Conservation (phyloP, 1,140 invertebrate genomes). For the Amyelois transitella region DNA sequence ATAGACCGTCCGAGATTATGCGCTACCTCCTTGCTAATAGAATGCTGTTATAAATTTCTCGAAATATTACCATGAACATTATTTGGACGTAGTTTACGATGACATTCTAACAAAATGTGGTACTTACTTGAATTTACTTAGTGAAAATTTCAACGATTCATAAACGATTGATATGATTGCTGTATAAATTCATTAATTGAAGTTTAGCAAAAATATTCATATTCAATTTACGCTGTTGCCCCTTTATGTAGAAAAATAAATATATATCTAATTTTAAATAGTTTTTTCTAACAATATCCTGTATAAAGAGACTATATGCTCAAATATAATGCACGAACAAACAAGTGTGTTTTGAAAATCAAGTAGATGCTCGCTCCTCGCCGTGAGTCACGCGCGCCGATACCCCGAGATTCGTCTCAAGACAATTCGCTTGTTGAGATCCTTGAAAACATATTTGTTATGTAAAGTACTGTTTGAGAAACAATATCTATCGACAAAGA, state of each 20-base stretch:
- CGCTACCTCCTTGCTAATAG: not conserved
- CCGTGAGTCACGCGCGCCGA: not conserved
- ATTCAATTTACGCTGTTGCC: too few relatives aligned
- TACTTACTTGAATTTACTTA: too few relatives aligned
- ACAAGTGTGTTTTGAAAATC: not conserved
- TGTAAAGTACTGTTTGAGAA: not conserved
- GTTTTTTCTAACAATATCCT: not conserved
- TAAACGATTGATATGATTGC: too few relatives aligned
- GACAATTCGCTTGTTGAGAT: not conserved
- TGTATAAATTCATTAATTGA: too few relatives aligned
- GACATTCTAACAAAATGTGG: too few relatives aligned
- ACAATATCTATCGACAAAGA: not conserved
- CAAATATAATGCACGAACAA: not conserved
- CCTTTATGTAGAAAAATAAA: not conserved
- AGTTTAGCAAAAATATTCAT: too few relatives aligned
- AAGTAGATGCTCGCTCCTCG: not conserved
- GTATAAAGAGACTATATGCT: not conserved
- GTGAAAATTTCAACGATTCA: too few relatives aligned
- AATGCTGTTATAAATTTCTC: not conserved
- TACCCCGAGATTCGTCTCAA: not conserved
- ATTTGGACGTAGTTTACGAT: too few relatives aligned
- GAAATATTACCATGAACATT: not conserved
- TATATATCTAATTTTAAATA: not conserved
- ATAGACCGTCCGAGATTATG: slow-evolving; percentile 1
- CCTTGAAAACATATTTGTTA: not conserved